phyloP scores from a whole-genome alignment of 2,113 vertebrate genomes.

The Rhinolophus ferrumequinum region DNA sequence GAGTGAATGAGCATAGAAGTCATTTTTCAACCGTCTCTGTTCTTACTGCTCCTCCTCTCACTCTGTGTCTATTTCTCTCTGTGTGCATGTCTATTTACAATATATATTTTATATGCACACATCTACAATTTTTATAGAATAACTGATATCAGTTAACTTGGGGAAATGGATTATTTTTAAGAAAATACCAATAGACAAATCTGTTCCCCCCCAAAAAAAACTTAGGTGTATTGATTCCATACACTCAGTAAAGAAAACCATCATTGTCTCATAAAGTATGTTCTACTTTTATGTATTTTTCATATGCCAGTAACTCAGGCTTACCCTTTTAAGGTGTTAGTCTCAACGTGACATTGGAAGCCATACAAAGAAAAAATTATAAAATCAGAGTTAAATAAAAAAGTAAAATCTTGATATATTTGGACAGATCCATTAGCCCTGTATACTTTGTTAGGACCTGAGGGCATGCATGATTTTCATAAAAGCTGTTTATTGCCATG shows the following conservation, averaged over 20 bases:
- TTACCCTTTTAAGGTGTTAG: not conserved
- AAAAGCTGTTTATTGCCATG: not conserved
- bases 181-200: not conserved
- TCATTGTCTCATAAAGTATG: not conserved
- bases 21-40: not conserved
- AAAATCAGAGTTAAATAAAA: not conserved
- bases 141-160: not conserved
- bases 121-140: not conserved
- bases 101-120: not conserved
- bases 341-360: not conserved
- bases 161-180: not conserved
- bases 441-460: not conserved
- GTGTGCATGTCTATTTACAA: not conserved
- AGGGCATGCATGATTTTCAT: not conserved
- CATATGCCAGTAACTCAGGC: not conserved
- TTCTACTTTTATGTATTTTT: not conserved
- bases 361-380: not conserved
- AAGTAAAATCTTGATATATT: not conserved
- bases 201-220: not conserved
- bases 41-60: not conserved
- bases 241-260: not conserved
- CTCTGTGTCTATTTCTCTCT: not conserved
- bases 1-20: not conserved
- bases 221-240: not conserved
- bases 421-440: not conserved